A percentile compares a stretch with the other conserved stretches of the same genome.
These are phyloP conservation scores for Heliocidaris tuberculata DNA, from an alignment of 35 echinoderm and acorn worm species.

Conservation along the genomic window DNA sequence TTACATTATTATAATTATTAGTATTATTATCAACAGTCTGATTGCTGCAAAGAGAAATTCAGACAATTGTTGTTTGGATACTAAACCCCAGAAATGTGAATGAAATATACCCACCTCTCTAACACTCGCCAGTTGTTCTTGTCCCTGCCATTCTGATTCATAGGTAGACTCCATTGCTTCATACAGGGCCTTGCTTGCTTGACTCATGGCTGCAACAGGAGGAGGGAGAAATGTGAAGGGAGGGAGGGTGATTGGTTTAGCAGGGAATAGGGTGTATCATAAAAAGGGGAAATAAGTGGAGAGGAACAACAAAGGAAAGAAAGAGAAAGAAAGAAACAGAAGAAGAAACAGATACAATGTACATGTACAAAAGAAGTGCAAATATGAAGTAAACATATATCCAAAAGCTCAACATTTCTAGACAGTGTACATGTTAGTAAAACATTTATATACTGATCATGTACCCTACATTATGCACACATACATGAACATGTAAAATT, in stretches of 20 bases:
- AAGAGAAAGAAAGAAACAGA: not conserved
- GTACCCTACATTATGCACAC: no score
- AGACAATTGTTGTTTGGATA: no score
- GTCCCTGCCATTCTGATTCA: conserved; percentile 85
- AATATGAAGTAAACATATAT: not conserved
- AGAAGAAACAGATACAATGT: not conserved
- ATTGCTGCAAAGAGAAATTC: no score
- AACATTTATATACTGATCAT: no score
- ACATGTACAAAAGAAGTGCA: not conserved
- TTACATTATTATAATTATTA: no score
- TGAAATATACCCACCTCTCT: conserved; percentile 61
- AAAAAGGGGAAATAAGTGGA: not conserved
- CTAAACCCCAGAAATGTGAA: no score
- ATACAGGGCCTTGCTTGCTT: conserved; percentile 71
- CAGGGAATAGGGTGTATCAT: not conserved
- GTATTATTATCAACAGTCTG: no score
- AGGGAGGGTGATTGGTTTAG: not conserved
- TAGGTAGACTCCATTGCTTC: conserved; percentile 76
- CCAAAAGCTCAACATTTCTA: no score
- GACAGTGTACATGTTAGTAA: no score
- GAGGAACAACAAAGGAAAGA: not conserved
- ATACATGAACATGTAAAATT: no score
- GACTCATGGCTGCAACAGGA: conserved; percentile 76
- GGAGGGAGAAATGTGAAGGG: not conserved
- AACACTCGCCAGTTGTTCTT: conserved; percentile 56